Conservation (phyloP, 2,113 vertebrate genomes). For the Spea multiplicata region DNA sequence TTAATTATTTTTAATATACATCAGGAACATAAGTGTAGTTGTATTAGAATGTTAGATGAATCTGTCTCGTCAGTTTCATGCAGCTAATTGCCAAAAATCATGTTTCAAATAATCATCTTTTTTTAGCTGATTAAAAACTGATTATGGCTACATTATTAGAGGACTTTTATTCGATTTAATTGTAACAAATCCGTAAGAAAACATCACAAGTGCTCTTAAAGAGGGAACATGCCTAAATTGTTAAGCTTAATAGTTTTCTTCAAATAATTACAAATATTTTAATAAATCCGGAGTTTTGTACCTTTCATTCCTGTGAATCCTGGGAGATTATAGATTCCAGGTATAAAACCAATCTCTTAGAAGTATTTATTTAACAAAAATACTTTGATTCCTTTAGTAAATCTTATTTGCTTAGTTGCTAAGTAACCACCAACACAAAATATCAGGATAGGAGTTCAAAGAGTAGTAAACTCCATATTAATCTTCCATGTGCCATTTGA, state of each 20-base stretch:
- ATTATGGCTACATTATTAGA: too few species aligned
- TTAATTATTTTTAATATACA: too few species aligned
- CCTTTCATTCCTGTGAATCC: background rate
- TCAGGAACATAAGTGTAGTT: too few species aligned
- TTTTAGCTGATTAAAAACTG: too few species aligned
- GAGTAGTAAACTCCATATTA: conserved; percentile 14
- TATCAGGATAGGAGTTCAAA: conserved; percentile 18
- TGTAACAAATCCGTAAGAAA: too few species aligned
- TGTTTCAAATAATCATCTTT: too few species aligned
- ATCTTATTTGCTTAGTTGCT: conserved; percentile 32
- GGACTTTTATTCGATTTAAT: too few species aligned
- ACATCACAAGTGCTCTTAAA: background rate
- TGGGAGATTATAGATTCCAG: background rate
- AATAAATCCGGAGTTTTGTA: conserved; percentile 2
- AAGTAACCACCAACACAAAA: conserved; percentile 10
- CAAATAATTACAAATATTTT: conserved; percentile 11
- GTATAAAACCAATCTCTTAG: conserved; percentile 7
- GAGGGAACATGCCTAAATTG: conserved; percentile 10
- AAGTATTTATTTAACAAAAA: background rate
- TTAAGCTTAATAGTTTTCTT: background rate
- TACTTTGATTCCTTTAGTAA: conserved; percentile 14
- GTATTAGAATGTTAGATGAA: too few species aligned
- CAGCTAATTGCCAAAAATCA: too few species aligned
- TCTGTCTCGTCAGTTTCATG: too few species aligned
- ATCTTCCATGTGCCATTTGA: conserved; percentile 25